These are phyloP conservation scores for Ophion ventricosus DNA, from an alignment of 2,888 invertebrate species.

Conservation along the genomic window DNA sequence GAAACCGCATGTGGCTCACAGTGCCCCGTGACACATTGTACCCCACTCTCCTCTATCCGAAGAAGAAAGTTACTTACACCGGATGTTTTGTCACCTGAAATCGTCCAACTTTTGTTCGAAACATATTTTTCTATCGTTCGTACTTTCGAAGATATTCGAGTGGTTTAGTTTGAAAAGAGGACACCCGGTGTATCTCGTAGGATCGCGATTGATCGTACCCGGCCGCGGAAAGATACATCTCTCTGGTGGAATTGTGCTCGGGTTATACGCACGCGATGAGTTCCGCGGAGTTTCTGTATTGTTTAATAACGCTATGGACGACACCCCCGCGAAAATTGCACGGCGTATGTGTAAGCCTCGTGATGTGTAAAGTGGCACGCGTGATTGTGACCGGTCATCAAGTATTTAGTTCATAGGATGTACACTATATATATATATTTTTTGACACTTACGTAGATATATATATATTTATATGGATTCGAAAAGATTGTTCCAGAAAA, in stretches of 20 bases:
- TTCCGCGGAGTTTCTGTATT: constrained; percentile 45
- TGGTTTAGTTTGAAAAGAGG: not conserved
- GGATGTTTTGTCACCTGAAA: too few species aligned
- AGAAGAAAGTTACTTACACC: not conserved
- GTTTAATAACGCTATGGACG: constrained; percentile 37
- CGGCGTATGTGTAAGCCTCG: constrained; percentile 12
- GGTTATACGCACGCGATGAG: constrained; percentile 5
- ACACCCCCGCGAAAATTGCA: constrained; percentile 58
- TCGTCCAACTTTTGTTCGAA: not conserved
- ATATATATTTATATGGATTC: too few species aligned
- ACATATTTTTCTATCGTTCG: not conserved
- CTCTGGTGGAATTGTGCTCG: constrained; percentile 45
- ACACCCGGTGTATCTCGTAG: not conserved
- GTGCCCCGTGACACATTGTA: too few species aligned
- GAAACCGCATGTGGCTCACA: too few species aligned
- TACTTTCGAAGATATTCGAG: not conserved
- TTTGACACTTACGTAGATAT: not conserved
- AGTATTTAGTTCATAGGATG: constrained; percentile 79
- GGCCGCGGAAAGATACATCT: constrained; percentile 20
- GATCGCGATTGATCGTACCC: not conserved
- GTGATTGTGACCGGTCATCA: constrained; percentile 77
- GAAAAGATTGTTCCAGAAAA: too few species aligned
- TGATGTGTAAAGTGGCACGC: constrained; percentile 68
- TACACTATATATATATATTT: constrained; percentile 72
- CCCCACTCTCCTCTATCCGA: too few species aligned